Base-by-base conservation (phyloP, 2,797 vertebrate genomes). In the Glyptemys insculpta region DNA sequence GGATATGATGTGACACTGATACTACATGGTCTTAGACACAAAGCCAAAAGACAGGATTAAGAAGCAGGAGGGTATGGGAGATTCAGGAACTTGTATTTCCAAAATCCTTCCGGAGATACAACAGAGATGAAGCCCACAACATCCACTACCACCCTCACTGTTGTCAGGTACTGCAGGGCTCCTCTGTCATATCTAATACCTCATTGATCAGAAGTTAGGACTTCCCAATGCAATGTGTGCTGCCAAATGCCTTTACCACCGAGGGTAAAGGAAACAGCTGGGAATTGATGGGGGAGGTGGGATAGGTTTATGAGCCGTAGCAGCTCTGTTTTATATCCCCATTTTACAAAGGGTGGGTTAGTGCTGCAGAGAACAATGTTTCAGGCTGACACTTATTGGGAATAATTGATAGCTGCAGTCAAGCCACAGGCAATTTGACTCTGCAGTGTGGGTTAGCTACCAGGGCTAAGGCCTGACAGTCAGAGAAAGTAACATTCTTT, bases 241-340 rank as follows among this genome's bases (percentile, higher is more conserved):
- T 93, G 59, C 82, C 95, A 76, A 37, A 62, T 95, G 62, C 83
- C 47, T 89, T 65, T 94, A 19, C 44, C 90, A 44, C 41, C 92
- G 79, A 89, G 57, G 83, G 34, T 88, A 93, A 68, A 89, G 27
- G 68, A 57, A 85, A 37, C 9, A 87, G 16, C 44, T 91, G 53
- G 83, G 86, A 93, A 87, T 68, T 90, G 52, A 49, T 81, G 85
- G 86, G 72, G 74, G 78, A 91, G 54, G 19, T 23, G 83, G 83
- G 41, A 41, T 81, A 19, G 4, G 19, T 34, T 81, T 88, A 81
- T 18, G 18, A 91, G 54, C 47, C 76, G 5, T 86, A 50, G 52
- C 50, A 94, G 52, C 16, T 88, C 11, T 91, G 54, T 8, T 92
- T 95, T 86, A 83, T 84, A 56, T 12, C 3, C 14, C 82, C 65